A percentile compares a stretch with the other conserved stretches of the same genome.
These are phyloP conservation scores for Phataginus tetradactyla DNA, from an alignment of 2,797 vertebrate genomes.

Conservation along the genomic window DNA sequence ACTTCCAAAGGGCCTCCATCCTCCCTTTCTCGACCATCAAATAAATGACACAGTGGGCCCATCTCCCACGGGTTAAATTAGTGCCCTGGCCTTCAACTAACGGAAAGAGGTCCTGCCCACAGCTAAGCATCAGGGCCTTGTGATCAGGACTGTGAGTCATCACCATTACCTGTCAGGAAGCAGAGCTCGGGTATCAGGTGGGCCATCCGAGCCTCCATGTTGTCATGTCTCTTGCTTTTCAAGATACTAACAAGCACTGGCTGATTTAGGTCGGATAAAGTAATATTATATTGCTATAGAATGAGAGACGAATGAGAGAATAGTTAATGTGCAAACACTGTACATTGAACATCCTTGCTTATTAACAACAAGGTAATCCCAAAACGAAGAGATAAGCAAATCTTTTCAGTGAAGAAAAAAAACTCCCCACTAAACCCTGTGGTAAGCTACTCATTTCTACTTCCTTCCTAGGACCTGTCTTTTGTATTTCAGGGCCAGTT, in stretches of 20 bases:
- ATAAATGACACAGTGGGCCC: too few relatives aligned
- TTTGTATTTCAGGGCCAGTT: background rate
- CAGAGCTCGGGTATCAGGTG: slow-evolving; percentile 85
- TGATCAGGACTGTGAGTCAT: background rate
- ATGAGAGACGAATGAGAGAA: slow-evolving; percentile 40
- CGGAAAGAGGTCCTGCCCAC: background rate
- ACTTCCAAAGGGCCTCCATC: background rate
- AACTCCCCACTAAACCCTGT: background rate
- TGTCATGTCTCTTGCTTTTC: slow-evolving; percentile 76
- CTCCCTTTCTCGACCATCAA: background rate
- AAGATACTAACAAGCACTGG: slow-evolving; percentile 84
- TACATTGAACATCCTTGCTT: background rate
- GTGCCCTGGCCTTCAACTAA: background rate
- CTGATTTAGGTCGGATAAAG: slow-evolving; percentile 82
- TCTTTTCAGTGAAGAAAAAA: background rate
- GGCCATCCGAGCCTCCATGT: slow-evolving; percentile 43
- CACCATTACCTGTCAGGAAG: slow-evolving; percentile 84
- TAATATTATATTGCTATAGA: slow-evolving; percentile 82
- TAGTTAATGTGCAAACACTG: background rate
- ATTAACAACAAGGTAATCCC: background rate
- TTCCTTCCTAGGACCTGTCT: background rate
- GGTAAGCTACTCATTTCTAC: background rate
- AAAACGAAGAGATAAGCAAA: background rate
- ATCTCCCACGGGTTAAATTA: background rate
- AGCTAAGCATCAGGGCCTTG: background rate